These are phyloP conservation scores for Mormyrus hasselquistii DNA, from an alignment of 2,797 vertebrate genomes.

Conservation along the genomic window DNA sequence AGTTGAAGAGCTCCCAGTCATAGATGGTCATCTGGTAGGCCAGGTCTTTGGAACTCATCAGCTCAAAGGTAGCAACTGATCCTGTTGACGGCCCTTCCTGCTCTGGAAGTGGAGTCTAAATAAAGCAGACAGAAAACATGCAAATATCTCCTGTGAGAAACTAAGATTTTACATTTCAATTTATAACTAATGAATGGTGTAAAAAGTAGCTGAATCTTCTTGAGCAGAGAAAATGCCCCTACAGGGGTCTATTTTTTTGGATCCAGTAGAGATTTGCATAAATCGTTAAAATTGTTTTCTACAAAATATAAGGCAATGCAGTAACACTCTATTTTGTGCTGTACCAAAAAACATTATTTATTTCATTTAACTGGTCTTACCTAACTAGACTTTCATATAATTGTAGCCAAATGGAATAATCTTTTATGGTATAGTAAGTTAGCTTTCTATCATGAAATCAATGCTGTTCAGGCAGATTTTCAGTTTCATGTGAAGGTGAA, in stretches of 20 bases:
- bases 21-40: slow-evolving; percentile 95
- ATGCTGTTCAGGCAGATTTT: not conserved
- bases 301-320: not conserved
- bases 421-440: not conserved
- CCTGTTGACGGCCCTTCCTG: slow-evolving; percentile 89
- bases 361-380: not conserved
- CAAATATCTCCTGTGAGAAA: not conserved
- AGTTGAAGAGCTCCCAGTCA: slow-evolving; percentile 98
- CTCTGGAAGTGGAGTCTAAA: slow-evolving; percentile 80
- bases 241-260: not conserved
- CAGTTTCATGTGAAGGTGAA: not conserved
- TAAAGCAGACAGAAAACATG: slow-evolving; percentile 38
- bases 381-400: not conserved
- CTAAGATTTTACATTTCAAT: not conserved
- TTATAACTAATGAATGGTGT: not conserved
- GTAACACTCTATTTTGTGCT: not conserved
- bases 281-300: not conserved
- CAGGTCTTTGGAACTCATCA: slow-evolving; percentile 97
- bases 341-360: not conserved
- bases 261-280: not conserved
- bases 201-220: not conserved
- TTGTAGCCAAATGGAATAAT: not conserved
- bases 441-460: not conserved
- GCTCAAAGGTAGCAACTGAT: slow-evolving; percentile 88
- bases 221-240: not conserved